Evolutionary conservation across 2,113 vertebrate genomes (phyloP).

Genomic region (Solea senegalensis): DNA sequence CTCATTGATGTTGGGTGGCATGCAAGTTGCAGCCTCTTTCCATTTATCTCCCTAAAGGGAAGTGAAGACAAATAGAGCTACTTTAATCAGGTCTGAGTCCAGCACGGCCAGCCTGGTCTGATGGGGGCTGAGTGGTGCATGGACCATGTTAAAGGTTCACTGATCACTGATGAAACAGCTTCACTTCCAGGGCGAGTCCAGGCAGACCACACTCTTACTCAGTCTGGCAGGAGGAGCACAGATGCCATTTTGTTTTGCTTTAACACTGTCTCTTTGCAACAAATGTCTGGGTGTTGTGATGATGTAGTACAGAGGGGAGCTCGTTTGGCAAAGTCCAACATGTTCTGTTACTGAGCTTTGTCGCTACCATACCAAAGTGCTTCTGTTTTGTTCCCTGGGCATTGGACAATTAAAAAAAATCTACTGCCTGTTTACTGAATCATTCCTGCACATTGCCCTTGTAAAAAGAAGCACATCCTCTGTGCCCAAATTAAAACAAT

Average conservation of each 20-base stretch:
- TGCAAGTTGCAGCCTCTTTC: conserved; percentile 59
- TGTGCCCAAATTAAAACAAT: background rate
- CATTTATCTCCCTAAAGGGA: conserved; percentile 65
- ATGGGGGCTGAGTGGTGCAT: conserved; percentile 76
- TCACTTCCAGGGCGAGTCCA: conserved; percentile 73
- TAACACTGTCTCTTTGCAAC: conserved; percentile 57
- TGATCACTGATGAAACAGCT: conserved; percentile 77
- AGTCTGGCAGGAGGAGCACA: conserved; percentile 73
- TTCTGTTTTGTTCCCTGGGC: conserved; percentile 23
- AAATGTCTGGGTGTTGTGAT: conserved; percentile 62
- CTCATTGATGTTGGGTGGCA: conserved; percentile 65
- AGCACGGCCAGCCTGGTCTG: conserved; percentile 69
- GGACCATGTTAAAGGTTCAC: conserved; percentile 76
- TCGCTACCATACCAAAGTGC: conserved; percentile 34
- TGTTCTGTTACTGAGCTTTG: conserved; percentile 53
- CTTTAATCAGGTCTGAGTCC: conserved; percentile 79
- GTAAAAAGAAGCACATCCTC: conserved; percentile 4
- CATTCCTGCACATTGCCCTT: conserved; percentile 35
- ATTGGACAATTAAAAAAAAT: conserved; percentile 3
- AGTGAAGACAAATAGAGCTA: conserved; percentile 71
- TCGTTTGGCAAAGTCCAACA: conserved; percentile 60
- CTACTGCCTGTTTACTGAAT: conserved; percentile 1
- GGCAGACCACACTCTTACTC: conserved; percentile 67
- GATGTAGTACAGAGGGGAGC: conserved; percentile 54
- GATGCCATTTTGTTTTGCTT: conserved; percentile 70